Evolutionary conservation across 2,888 invertebrate species (phyloP), one percentile per base, ranked within the genome.

Genomic region (Cephus pygmeus): DNA sequence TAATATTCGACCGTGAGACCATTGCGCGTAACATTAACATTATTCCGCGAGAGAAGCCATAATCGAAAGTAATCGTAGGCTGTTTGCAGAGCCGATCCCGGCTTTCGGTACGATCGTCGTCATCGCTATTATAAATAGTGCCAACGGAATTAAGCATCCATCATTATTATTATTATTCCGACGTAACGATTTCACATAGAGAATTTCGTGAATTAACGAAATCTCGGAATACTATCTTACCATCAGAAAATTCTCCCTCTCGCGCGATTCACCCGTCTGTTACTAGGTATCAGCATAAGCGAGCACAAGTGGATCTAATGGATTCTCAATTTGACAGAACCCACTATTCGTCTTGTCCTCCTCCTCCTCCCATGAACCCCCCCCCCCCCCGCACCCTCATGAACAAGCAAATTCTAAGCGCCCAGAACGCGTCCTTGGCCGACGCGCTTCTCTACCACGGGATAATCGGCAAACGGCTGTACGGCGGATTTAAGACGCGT

Each of bases 11-110:
- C 71, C 71, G 31, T 33, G 71, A 73, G 35, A 56, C 33, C 34
- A 73, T 73, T 12, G 69, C 31, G 34, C 76, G 40, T 40, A 35
- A 36, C 34, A 34, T 76, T 73, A 73, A 31, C 33, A 34, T 76
- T 30, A 31, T 34, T 30, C 34, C 34, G 34, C 76, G 34, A 34
- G 31, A 71, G 33, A 23, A 23, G 23, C 40, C 40, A 23, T 56
- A 56, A 56, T 2, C 40, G 40, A 56, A 56, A 56, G 23, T 56
- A 56, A 56, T 56, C 40, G 40, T 56, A 56, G 40, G 23, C 6
- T 56, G 40, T 23, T 23, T 23, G 23, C 40, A 23, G 40, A 56
- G 40, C 40, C 23, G 12, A 15, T 15, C 1, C 40, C 40, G 15
- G 6, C 40, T 56, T 56, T 56, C 4, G 40, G 23, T 23, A 56